phyloP scores from a whole-genome alignment of 1,140 invertebrate genomes.

The Branchinecta lynchi region DNA sequence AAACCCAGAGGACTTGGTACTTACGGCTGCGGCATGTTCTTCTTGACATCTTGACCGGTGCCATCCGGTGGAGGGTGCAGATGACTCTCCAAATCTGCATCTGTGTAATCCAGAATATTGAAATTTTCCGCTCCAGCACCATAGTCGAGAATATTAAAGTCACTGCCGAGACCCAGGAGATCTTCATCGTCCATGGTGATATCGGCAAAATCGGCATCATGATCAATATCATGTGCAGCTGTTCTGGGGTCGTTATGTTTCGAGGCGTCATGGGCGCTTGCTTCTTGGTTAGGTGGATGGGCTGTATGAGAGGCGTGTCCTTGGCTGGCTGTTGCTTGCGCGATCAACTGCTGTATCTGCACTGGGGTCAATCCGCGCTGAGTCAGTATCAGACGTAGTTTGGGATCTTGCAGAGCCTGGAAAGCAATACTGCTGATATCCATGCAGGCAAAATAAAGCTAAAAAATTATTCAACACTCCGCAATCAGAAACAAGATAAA shows the following conservation, averaged over 20 bases:
- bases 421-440: too few relatives aligned
- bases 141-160: slow-evolving; percentile 90
- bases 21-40: slow-evolving; percentile 34
- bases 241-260: background rate
- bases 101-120: slow-evolving; percentile 38
- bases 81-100: slow-evolving; percentile 33
- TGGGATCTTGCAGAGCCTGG: background rate
- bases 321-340: background rate
- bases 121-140: slow-evolving; percentile 37
- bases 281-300: background rate
- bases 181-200: slow-evolving; percentile 73
- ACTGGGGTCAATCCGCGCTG: background rate
- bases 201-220: slow-evolving; percentile 41
- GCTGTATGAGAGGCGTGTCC: background rate
- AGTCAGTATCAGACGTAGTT: background rate
- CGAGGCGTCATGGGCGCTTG: background rate
- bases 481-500: too few relatives aligned
- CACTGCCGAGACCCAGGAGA: slow-evolving; percentile 72
- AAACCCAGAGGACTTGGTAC: background rate
- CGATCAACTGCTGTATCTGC: background rate
- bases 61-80: slow-evolving; percentile 12
- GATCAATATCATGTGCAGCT: slow-evolving; percentile 6
- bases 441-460: too few relatives aligned
- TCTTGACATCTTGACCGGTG: slow-evolving; percentile 30
- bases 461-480: too few relatives aligned